Evolutionary conservation across 2,797 vertebrate species (phyloP).

Genomic region (Notamacropus eugenii): DNA sequence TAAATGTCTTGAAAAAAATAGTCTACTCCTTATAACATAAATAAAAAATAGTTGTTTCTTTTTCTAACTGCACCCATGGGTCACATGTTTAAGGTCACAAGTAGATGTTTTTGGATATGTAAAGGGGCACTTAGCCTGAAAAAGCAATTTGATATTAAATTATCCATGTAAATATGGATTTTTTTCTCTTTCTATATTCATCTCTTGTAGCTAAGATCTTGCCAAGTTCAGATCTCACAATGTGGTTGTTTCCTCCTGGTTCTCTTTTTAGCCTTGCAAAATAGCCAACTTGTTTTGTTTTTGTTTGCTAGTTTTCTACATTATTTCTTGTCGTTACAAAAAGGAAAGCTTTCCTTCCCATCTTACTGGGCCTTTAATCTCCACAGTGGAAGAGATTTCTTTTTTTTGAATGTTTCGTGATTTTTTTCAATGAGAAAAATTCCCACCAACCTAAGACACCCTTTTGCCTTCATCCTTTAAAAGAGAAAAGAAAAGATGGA

Average conservation of each 20-base stretch:
- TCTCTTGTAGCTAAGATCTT: slow-evolving; percentile 45
- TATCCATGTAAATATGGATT: slow-evolving; percentile 63
- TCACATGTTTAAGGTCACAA: slow-evolving; percentile 95
- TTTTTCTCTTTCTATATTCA: slow-evolving; percentile 45
- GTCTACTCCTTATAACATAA: slow-evolving; percentile 87
- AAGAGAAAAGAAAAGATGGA: slow-evolving; percentile 14
- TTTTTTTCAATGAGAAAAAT: slow-evolving; percentile 61
- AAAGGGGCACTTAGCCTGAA: slow-evolving; percentile 86
- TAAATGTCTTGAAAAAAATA: slow-evolving; percentile 88
- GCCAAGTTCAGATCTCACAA: slow-evolving; percentile 38
- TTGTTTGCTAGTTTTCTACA: neutral
- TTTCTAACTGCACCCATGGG: slow-evolving; percentile 87
- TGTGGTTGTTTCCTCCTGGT: slow-evolving; percentile 17
- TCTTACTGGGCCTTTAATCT: slow-evolving; percentile 31
- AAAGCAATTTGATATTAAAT: slow-evolving; percentile 79
- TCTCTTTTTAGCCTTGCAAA: slow-evolving; percentile 34
- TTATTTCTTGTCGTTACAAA: slow-evolving; percentile 30
- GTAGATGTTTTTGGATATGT: slow-evolving; percentile 91
- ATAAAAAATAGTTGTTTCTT: slow-evolving; percentile 88
- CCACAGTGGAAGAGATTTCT: neutral
- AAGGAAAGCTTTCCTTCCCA: slow-evolving; percentile 32
- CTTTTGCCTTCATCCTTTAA: slow-evolving; percentile 44
- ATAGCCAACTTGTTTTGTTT: slow-evolving; percentile 16
- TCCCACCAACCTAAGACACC: neutral
- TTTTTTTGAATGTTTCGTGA: slow-evolving; percentile 19